phyloP scores from a whole-genome alignment of 30 jellyfish, hydroid and myxozoan genomes.

The Rhopilema esculentum region DNA sequence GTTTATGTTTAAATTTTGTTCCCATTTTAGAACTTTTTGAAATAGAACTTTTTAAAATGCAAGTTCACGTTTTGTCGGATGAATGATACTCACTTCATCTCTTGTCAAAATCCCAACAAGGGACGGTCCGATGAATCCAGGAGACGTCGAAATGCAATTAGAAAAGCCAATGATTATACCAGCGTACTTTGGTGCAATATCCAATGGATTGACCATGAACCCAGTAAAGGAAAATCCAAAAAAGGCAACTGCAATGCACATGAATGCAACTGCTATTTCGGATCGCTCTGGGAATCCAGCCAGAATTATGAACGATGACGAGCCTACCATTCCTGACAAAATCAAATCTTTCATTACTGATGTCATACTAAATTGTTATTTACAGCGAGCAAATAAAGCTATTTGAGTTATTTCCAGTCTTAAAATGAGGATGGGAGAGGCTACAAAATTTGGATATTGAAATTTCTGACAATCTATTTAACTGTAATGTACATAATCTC shows the following conservation, averaged over 20 bases:
- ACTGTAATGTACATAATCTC: no score
- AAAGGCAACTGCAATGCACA: slow-evolving; percentile 93
- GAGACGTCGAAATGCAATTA: slow-evolving; percentile 80
- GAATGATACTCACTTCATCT: slow-evolving; percentile 71
- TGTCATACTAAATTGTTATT: neutral
- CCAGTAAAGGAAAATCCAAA: slow-evolving; percentile 96
- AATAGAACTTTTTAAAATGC: no score
- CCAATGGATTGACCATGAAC: slow-evolving; percentile 97
- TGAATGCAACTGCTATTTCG: slow-evolving; percentile 69
- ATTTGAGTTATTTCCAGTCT: neutral
- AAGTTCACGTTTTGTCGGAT: neutral
- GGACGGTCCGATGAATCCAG: slow-evolving; percentile 97
- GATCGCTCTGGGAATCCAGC: slow-evolving; percentile 85
- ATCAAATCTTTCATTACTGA: neutral
- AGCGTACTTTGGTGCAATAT: slow-evolving; percentile 96
- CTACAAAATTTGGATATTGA: neutral
- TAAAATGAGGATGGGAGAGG: neutral
- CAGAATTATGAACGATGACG: slow-evolving; percentile 72
- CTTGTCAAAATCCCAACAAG: slow-evolving; percentile 90
- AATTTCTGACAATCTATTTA: no score
- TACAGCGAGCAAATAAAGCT: neutral
- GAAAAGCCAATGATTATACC: slow-evolving; percentile 93
- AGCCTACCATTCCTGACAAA: slow-evolving; percentile 79
- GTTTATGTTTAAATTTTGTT: no score
- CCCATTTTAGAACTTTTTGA: no score